Base-by-base conservation (phyloP, 2,888 invertebrate species). In the Protophormia terraenovae region DNA sequence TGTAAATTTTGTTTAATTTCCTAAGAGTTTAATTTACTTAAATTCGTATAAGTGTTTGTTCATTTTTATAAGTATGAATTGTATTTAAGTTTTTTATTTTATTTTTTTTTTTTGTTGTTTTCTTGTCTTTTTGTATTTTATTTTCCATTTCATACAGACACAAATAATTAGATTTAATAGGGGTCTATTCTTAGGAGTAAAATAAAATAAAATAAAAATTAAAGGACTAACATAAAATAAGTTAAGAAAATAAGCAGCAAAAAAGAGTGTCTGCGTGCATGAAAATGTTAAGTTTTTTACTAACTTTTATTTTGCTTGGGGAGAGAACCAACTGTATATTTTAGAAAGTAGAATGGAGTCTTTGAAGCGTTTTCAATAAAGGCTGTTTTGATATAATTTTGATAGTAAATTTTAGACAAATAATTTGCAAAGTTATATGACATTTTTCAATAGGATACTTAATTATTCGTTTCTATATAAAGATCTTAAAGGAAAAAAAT, bases 121-220 rank as follows among this genome's bases (percentile, higher is more conserved):
- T 55, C 14, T 67, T 47, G 38, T 38, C 16, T 3, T 55, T 8
- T 67, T 47, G 38, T 38, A 14, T 55, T 76, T 16, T 41, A 53
- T 24, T 29, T 58, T 16, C 32, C 8, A 32, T 62, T 22, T 67
- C 22, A 22, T 45, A 60, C 67, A 47, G 60, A 69, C 77, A 19
- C 32, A 69, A 50, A 77, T 77, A 69, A 77, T 77, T 60, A 60
- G 77, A 77, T 77, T 77, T 77, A 69, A 41, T 77, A 69, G 69
- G 14, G 67, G 60, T 77, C 77, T 77, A 47, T n/a, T n/a, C n/a
- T n/a, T 29, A 41, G 53, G 38, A 66, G 19, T 16, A 45, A 16
- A 55, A 4, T 7, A 24, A 55, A 55, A 27, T 27, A n/a, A 14
- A 24, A 53, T 16, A 50, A 22, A 1, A 22, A 19, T 19, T n/a